Evolutionary conservation across 2,113 vertebrate genomes (phyloP).

Genomic region (Murina feae): DNA sequence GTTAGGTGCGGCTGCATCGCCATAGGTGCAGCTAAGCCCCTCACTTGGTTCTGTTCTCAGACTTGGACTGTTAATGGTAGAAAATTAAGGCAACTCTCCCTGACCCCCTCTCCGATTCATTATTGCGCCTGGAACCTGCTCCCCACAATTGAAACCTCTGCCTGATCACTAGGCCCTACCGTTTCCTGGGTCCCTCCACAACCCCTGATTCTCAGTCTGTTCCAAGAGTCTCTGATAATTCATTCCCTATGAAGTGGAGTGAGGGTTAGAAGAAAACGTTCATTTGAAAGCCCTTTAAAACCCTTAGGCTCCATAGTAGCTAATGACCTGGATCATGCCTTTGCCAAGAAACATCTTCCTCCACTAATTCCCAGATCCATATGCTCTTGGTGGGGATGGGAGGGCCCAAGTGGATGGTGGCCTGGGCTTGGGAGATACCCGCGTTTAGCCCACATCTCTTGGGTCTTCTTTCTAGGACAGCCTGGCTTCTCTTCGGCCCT

Average conservation of each 20-base stretch:
- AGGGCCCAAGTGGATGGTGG: not conserved
- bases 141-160: not conserved
- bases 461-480: not conserved
- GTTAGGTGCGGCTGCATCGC: not conserved
- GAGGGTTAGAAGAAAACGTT: not conserved
- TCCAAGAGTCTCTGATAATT: not conserved
- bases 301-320: too few relatives aligned
- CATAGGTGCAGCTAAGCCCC: not conserved
- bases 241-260: not conserved
- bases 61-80: not conserved
- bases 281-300: not conserved
- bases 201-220: not conserved
- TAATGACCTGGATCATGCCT: not conserved
- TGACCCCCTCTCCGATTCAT: too few relatives aligned
- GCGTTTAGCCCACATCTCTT: not conserved
- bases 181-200: not conserved
- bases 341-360: not conserved
- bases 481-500: not conserved
- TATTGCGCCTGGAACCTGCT: not conserved
- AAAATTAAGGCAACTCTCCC: not conserved
- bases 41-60: not conserved
- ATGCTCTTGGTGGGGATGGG: not conserved
- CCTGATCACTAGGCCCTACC: not conserved
- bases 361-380: not conserved
- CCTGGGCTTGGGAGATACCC: not conserved